These are phyloP conservation scores for Nettapus auritus DNA, from an alignment of 2,113 vertebrate genomes.

Conservation along the genomic window DNA sequence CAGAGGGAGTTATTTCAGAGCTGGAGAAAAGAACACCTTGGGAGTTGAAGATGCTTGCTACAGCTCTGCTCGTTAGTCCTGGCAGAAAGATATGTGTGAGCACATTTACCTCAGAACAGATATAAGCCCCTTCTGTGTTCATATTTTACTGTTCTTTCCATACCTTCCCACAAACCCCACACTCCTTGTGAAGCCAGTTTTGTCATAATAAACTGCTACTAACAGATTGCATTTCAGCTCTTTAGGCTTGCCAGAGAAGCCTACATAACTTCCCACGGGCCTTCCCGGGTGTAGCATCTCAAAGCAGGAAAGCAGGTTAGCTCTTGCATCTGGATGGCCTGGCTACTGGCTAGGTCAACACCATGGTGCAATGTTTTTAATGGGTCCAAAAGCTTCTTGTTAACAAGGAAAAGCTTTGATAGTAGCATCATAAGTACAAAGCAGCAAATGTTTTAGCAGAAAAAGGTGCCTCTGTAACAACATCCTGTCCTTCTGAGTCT, in stretches of 20 bases:
- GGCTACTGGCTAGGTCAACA: background rate
- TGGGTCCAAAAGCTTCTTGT: conserved; percentile 22
- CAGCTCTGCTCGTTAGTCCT: background rate
- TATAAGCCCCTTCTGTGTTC: background rate
- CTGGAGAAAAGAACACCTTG: background rate
- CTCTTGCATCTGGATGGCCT: background rate
- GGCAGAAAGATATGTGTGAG: background rate
- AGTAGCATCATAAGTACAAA: background rate
- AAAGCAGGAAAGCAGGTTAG: background rate
- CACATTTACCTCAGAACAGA: background rate
- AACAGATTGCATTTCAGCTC: background rate
- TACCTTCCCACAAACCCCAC: background rate
- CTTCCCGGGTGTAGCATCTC: background rate
- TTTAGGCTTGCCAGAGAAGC: background rate
- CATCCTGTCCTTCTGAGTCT: background rate
- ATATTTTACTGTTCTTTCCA: background rate
- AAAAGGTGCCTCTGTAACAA: background rate
- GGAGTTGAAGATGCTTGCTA: background rate
- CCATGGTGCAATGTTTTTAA: background rate
- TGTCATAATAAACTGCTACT: background rate
- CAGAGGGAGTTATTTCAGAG: background rate
- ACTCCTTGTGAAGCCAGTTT: background rate
- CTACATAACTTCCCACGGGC: background rate
- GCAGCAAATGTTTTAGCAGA: background rate
- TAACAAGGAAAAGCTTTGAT: background rate